Conservation (phyloP, 2,113 vertebrate species). For the Eidolon helvum region DNA sequence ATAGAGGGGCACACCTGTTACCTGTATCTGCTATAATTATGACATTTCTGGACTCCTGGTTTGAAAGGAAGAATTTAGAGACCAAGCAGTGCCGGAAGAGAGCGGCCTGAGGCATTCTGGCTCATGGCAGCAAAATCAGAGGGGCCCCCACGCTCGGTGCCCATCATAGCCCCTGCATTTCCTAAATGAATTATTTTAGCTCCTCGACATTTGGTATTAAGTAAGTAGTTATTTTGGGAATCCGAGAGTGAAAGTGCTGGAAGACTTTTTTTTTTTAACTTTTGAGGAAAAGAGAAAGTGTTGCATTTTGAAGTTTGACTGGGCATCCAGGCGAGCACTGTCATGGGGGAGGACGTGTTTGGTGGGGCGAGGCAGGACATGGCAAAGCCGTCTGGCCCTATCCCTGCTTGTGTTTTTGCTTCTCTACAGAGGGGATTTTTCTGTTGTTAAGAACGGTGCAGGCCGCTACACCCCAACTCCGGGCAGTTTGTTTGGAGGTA, state of each 20-base stretch:
- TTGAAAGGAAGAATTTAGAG: slow-evolving; percentile 64
- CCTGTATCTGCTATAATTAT: slow-evolving; percentile 60
- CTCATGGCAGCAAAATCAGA: neutral
- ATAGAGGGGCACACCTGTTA: slow-evolving; percentile 72
- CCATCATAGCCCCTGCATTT: neutral
- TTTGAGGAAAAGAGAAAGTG: neutral
- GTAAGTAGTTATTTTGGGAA: slow-evolving; percentile 68
- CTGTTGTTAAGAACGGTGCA: neutral
- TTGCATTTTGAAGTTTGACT: slow-evolving; percentile 38
- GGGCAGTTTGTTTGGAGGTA: slow-evolving; percentile 30
- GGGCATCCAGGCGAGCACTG: fast-evolving
- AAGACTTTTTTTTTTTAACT: slow-evolving; percentile 20
- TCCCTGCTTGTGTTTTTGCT: neutral
- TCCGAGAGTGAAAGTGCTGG: slow-evolving; percentile 39
- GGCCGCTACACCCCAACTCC: neutral
- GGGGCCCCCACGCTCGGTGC: neutral
- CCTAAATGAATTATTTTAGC: slow-evolving; percentile 53
- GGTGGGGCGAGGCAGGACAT: neutral
- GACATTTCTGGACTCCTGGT: slow-evolving; percentile 59
- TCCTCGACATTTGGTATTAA: slow-evolving; percentile 61
- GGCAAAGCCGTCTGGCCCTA: fast-evolving
- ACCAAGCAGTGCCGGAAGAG: neutral
- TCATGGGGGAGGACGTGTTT: neutral
- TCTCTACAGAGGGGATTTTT: neutral
- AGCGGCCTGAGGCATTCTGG: neutral